phyloP scores from a whole-genome alignment of 1,140 invertebrate genomes.

The Dendroctonus ponderosae region DNA sequence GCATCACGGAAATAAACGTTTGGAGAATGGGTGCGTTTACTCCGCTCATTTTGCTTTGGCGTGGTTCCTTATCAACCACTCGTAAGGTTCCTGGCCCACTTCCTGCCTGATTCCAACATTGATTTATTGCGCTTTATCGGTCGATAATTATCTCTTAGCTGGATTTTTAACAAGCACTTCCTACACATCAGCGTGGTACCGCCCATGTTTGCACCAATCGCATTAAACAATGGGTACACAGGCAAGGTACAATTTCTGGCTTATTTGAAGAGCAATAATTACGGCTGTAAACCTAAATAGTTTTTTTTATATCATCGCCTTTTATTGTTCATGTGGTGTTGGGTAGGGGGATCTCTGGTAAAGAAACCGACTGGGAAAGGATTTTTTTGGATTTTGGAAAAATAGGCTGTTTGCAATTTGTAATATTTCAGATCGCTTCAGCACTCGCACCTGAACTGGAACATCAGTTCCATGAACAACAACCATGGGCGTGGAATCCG shows the following conservation, averaged over 20 bases:
- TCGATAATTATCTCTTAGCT: neutral
- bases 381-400: constrained; percentile 5
- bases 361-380: no score
- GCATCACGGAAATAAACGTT: no score
- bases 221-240: constrained; percentile 15
- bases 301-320: neutral
- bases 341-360: no score
- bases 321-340: no score
- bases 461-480: constrained; percentile 41
- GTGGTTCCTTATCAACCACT: no score
- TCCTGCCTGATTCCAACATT: no score
- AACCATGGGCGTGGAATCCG: constrained; percentile 45
- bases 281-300: constrained; percentile 21
- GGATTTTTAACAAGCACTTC: constrained; percentile 6
- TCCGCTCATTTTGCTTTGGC: no score
- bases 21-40: no score
- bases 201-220: constrained; percentile 15
- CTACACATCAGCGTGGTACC: constrained; percentile 3
- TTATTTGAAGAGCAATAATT: constrained; percentile 23
- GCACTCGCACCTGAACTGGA: constrained; percentile 48
- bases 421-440: constrained; percentile 45
- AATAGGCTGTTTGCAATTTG: no score
- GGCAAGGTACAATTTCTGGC: constrained; percentile 19
- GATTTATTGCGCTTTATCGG: constrained; percentile 7
- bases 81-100: no score